Base-by-base conservation (phyloP, 2,113 vertebrate species). In the Hucho hucho region DNA sequence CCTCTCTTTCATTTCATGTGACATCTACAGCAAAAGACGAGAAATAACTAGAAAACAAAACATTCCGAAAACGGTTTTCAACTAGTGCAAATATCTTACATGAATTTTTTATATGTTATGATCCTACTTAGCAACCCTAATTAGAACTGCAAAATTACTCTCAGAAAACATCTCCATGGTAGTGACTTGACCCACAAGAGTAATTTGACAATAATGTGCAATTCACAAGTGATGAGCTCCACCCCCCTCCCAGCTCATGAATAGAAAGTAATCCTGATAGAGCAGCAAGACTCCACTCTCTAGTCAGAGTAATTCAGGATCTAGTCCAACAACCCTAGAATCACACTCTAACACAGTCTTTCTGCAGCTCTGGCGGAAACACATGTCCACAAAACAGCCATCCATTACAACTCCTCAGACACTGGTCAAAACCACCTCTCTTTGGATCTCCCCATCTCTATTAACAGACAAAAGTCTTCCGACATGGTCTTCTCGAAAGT, bases 41-140 rank as follows among this genome's bases (percentile, higher is more conserved):
- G 75, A 73, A 73, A 68, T 81, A 87, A 84, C 84, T 87, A 87
- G 84, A 91, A 89, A 90, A 86, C 79, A 86, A 87, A 86, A 86
- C 79, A 82, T 88, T 87, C 80, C 83, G 83, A 75, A 87, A 91
- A 90, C 58, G 69, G 70, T 87, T 89, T 86, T 71, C 70, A 81
- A 89, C 92, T 90, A 89, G 88, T 92, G 90, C 90, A 92, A 92
- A 93, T 90, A 92, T 90, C 81, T 77, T 89, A 90, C 89, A 92
- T 92, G 76, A 89, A 92, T 92, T 84, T 90, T 92, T 91, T 86
- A 93, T 91, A 89, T 80, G 87, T 89, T 89, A 87, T 91, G 88
- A 87, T 91, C 80, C 88, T 92, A 91, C 77, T 69, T 77, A 76
- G 88, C 84, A 88, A 80, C 81, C 82, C 86, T 92, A 92, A 91